phyloP scores from a whole-genome alignment of 2,888 invertebrate species.

The Diploptera punctata region DNA sequence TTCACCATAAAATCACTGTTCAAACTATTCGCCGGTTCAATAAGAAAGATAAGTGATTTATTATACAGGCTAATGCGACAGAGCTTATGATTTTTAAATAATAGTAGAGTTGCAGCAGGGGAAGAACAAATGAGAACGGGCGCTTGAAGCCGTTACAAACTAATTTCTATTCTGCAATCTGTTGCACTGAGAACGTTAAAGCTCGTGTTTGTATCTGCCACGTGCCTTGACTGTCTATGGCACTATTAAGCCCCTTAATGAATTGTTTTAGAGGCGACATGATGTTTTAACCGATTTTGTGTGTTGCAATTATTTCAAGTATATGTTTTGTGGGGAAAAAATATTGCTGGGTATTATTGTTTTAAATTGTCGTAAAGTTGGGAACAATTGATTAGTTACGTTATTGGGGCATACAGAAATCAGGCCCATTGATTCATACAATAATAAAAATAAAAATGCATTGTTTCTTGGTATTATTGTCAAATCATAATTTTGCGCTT shows the following conservation, averaged over 20 bases:
- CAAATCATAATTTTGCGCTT: no score
- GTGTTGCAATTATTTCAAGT: not conserved
- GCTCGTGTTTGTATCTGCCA: no score
- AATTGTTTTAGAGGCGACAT: conserved; percentile 38
- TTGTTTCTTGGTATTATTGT: no score
- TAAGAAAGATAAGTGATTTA: no score
- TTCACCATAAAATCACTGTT: no score
- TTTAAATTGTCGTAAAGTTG: not conserved
- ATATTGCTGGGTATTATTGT: conserved; percentile 9
- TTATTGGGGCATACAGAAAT: conserved; percentile 5
- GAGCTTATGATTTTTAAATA: not conserved
- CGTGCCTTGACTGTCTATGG: conserved; percentile 39
- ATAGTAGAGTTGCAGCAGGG: not conserved
- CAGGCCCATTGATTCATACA: no score
- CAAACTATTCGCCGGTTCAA: no score
- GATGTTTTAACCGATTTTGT: conserved; percentile 19
- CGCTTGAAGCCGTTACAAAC: conserved; percentile 30
- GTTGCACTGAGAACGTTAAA: conserved; percentile 26
- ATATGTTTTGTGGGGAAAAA: not conserved
- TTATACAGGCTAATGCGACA: not conserved
- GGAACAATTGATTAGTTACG: not conserved
- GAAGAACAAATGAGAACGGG: conserved; percentile 10
- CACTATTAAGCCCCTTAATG: conserved; percentile 41
- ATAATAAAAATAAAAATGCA: no score
- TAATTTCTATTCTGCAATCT: conserved; percentile 41